Conservation (phyloP, 2,888 invertebrate genomes). For the Agrotis exclamationis region DNA sequence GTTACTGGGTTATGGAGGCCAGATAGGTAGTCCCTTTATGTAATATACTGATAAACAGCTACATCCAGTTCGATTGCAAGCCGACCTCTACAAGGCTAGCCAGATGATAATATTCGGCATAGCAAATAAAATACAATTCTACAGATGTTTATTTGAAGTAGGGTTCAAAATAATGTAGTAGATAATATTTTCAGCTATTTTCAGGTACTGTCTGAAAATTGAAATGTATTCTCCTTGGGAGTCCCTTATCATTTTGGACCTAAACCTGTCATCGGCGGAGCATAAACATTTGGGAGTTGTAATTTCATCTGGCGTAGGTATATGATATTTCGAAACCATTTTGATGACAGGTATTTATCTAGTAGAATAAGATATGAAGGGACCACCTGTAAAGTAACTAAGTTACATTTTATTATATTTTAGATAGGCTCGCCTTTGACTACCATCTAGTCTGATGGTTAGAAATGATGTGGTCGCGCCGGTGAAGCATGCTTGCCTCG, state of each 20-base stretch:
- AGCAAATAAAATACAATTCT: neutral
- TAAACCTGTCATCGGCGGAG: constrained; percentile 30
- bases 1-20: too few species aligned
- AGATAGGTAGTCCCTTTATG: too few species aligned
- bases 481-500: too few species aligned
- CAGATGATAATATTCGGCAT: neutral
- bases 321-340: neutral
- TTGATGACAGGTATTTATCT: constrained; percentile 7
- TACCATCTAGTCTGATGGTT: too few species aligned
- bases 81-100: too few species aligned
- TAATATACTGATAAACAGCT: too few species aligned
- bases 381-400: neutral
- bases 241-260: constrained; percentile 26
- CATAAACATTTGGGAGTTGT: too few species aligned
- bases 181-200: constrained; percentile 17
- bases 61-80: too few species aligned
- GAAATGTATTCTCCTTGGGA: constrained; percentile 25
- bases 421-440: too few species aligned
- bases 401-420: too few species aligned
- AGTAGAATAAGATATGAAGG: neutral
- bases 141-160: neutral
- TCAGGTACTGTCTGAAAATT: constrained; percentile 19
- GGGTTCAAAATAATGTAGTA: constrained; percentile 1
- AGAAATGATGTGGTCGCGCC: too few species aligned
- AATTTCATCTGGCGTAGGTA: neutral